Evolutionary conservation across 2,797 vertebrate genomes (phyloP).

Genomic region (Leptatherina wallacei): DNA sequence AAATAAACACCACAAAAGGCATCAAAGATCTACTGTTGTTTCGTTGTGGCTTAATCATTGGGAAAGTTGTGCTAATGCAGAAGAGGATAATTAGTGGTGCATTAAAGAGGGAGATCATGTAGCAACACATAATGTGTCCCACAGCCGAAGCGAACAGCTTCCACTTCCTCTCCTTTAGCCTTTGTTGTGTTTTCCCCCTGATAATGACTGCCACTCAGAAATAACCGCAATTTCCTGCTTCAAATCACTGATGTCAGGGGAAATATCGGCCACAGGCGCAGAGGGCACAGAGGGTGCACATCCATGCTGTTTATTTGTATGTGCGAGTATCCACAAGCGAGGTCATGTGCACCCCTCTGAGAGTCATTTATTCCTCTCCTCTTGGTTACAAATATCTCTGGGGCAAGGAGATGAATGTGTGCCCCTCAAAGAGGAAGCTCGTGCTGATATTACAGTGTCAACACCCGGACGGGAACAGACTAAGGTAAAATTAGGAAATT

Average conservation of each 20-base stretch:
- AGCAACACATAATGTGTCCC: slow-evolving; percentile 33
- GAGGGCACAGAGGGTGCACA: slow-evolving; percentile 13
- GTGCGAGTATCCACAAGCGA: slow-evolving; percentile 35
- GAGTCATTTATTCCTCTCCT: slow-evolving; percentile 3
- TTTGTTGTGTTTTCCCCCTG: slow-evolving; percentile 65
- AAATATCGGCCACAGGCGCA: slow-evolving; percentile 44
- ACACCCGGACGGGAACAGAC: slow-evolving; percentile 38
- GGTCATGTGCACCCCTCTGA: slow-evolving; percentile 19
- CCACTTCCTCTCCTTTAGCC: slow-evolving; percentile 54
- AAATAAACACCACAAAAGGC: slow-evolving; percentile 34
- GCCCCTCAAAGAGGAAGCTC: slow-evolving; percentile 50
- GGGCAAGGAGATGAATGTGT: slow-evolving; percentile 67
- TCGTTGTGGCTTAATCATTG: slow-evolving; percentile 37
- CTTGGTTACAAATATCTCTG: slow-evolving; percentile 57
- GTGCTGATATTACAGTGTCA: slow-evolving; percentile 55
- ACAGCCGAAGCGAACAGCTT: slow-evolving; percentile 11
- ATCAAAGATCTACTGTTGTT: slow-evolving; percentile 40
- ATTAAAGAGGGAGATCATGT: slow-evolving; percentile 45
- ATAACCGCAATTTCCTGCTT: slow-evolving; percentile 70
- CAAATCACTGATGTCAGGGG: slow-evolving; percentile 51
- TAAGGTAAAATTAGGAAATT: slow-evolving; percentile 12
- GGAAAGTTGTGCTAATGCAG: slow-evolving; percentile 56
- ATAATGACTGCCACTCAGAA: slow-evolving; percentile 63
- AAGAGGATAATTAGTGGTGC: slow-evolving; percentile 44
- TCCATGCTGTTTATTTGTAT: slow-evolving; percentile 28